Conservation (phyloP, 2,113 vertebrate genomes). For the Ascaphus truei region DNA sequence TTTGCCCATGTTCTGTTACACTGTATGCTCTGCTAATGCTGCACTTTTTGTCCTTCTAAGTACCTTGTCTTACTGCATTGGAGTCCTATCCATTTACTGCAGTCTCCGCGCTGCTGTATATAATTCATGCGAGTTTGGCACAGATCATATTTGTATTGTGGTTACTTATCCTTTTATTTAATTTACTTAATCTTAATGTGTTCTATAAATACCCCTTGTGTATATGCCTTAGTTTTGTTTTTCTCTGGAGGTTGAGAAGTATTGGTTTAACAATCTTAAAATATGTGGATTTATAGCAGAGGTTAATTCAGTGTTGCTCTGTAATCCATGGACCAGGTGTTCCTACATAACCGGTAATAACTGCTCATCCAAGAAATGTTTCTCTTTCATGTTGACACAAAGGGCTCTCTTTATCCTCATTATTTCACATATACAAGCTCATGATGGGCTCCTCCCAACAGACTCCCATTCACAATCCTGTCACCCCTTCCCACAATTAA, state of each 20-base stretch:
- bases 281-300: not conserved
- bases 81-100: not conserved
- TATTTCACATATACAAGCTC: no score
- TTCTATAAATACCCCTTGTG: not conserved
- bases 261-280: not conserved
- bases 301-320: not conserved
- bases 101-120: not conserved
- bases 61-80: not conserved
- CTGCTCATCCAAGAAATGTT: not conserved
- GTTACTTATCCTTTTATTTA: not conserved
- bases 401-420: no score
- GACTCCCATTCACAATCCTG: no score
- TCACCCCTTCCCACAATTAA: no score
- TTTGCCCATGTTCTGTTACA: no score
- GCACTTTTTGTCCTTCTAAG: not conserved
- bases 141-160: not conserved
- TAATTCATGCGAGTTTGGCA: conserved; percentile 2
- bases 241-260: not conserved
- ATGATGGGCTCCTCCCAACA: no score
- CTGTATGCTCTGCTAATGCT: no score
- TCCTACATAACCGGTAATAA: not conserved
- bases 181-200: not conserved
- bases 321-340: not conserved
- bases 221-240: not conserved
- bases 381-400: not conserved